These are phyloP conservation scores for Sterna hirundo DNA, from an alignment of 2,113 vertebrate species.

Conservation along the genomic window DNA sequence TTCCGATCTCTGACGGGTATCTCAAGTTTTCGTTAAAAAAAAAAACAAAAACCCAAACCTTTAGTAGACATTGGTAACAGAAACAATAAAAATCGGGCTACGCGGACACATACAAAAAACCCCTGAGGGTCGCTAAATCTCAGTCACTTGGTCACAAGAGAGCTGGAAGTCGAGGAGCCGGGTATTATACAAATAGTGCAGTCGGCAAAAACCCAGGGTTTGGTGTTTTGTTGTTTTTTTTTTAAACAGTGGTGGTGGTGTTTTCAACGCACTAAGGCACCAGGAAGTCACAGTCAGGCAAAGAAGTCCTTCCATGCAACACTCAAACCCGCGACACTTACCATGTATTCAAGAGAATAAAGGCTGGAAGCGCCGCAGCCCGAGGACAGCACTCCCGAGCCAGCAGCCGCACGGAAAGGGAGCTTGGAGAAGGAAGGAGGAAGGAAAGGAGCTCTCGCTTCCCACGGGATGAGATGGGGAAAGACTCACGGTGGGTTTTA, in stretches of 20 bases:
- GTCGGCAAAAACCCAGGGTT: neutral
- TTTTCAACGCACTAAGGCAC: slow-evolving; percentile 39
- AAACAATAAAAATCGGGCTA: neutral
- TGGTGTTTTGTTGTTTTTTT: neutral
- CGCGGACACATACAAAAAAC: neutral
- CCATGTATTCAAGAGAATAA: fast-evolving
- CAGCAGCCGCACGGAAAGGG: neutral
- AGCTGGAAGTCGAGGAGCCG: neutral
- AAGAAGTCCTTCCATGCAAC: neutral
- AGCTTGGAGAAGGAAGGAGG: neutral
- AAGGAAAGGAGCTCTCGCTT: neutral
- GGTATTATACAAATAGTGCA: neutral
- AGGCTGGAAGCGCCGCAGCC: neutral
- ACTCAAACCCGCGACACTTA: neutral
- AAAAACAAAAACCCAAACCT: neutral
- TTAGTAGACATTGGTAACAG: neutral
- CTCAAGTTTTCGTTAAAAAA: neutral
- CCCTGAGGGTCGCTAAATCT: neutral
- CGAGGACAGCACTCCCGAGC: neutral
- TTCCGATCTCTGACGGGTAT: neutral
- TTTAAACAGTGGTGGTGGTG: neutral
- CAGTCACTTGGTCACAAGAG: neutral
- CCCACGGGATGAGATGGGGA: neutral
- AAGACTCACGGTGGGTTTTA: neutral
- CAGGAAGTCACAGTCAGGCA: slow-evolving; percentile 10